phyloP scores from a whole-genome alignment of 2,888 invertebrate genomes.

The Agriotes lineatus region DNA sequence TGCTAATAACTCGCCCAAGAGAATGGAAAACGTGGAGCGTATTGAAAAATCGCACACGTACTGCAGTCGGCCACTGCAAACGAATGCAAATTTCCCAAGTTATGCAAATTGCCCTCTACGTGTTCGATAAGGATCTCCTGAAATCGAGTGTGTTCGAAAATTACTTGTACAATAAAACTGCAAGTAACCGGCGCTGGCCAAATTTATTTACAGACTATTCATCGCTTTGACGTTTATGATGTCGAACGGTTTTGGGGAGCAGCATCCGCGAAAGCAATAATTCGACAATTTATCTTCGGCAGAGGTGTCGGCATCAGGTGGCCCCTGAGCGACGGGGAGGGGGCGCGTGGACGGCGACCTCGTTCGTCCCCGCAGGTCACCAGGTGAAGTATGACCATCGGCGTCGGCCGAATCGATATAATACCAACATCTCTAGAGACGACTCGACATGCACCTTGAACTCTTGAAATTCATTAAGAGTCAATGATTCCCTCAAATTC shows the following conservation, averaged over 20 bases:
- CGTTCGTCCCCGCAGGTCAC: conserved; percentile 31
- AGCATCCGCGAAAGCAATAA: conserved; percentile 13
- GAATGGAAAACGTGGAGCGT: no score
- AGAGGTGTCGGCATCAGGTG: conserved; percentile 26
- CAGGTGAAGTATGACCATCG: conserved; percentile 30
- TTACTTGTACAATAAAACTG: no score
- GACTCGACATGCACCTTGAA: conserved; percentile 26
- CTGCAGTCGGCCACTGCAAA: neutral
- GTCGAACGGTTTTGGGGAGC: no score
- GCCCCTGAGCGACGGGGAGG: neutral
- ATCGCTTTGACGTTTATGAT: neutral
- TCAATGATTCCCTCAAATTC: neutral
- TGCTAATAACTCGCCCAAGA: no score
- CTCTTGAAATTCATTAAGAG: conserved; percentile 20
- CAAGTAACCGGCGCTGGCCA: no score
- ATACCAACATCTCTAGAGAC: conserved; percentile 27
- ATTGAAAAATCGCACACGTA: no score
- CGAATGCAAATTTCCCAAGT: neutral
- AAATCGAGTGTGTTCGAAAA: neutral
- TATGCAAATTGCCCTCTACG: neutral
- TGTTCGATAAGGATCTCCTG: neutral
- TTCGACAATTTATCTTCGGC: conserved; percentile 25
- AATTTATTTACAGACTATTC: no score
- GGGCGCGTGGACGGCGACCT: conserved; percentile 30
- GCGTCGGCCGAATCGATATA: conserved; percentile 25